A percentile compares a stretch with the other conserved stretches of the same genome.
Evolutionary conservation across 2,888 invertebrate species (phyloP).

Genomic region (Polydesmus complanatus): DNA sequence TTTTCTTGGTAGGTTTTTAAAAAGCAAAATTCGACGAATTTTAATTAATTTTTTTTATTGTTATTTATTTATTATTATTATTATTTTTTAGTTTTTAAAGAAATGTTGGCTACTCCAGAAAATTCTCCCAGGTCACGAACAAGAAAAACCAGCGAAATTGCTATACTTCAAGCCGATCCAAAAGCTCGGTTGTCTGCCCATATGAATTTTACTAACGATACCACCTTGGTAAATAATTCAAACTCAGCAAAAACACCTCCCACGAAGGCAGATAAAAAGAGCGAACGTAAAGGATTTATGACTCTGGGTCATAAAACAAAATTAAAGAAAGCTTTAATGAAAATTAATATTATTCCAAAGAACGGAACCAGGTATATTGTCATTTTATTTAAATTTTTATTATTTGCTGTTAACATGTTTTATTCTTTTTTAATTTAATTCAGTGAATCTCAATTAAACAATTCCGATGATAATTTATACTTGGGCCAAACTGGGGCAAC

Average conservation of each 20-base stretch:
- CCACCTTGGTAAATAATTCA: slow-evolving; percentile 14
- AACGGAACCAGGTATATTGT: slow-evolving; percentile 21
- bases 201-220: slow-evolving; percentile 40
- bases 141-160: slow-evolving; percentile 46
- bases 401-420: neutral
- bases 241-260: slow-evolving; percentile 30
- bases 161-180: slow-evolving; percentile 51
- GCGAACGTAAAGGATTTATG: slow-evolving; percentile 51
- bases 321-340: slow-evolving; percentile 74
- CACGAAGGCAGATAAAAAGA: slow-evolving; percentile 32
- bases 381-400: neutral
- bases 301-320: slow-evolving; percentile 72
- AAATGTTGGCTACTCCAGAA: slow-evolving; percentile 60
- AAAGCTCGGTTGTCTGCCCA: slow-evolving; percentile 59
- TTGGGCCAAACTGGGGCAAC: slow-evolving; percentile 17
- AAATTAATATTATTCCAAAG: slow-evolving; percentile 49
- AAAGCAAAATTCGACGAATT: neutral
- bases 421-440: neutral
- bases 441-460: slow-evolving; percentile 24
- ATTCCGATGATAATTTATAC: slow-evolving; percentile 23
- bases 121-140: slow-evolving; percentile 63
- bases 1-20: slow-evolving; percentile 49
- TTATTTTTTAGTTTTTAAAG: slow-evolving; percentile 42
- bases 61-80: slow-evolving; percentile 2
- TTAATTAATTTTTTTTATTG: neutral